phyloP scores from a whole-genome alignment of 53 echinoderm and acorn worm species.

The Paelopatides confundens region DNA sequence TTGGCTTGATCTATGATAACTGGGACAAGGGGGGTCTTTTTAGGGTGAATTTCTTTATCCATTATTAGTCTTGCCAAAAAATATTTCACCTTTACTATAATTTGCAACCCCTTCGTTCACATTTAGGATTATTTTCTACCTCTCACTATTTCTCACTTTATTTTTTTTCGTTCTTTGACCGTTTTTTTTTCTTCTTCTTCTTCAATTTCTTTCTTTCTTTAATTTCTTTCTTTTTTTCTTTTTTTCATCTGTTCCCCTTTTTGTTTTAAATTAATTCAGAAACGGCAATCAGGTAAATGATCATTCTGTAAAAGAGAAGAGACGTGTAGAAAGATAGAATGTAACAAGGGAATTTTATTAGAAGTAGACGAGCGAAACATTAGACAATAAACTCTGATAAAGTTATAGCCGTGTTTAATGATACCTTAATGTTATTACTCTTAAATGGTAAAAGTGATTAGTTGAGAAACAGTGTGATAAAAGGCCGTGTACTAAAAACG shows the following conservation, averaged over 20 bases:
- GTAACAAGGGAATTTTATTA: slow-evolving; percentile 42
- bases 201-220: not conserved
- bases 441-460: slow-evolving; percentile 33
- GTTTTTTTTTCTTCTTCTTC: not conserved
- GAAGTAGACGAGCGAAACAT: not conserved
- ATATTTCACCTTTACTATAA: not conserved
- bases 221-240: not conserved
- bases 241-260: not conserved
- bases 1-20: slow-evolving; percentile 18
- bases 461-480: not conserved
- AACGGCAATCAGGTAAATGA: not conserved
- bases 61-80: not conserved
- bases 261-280: not conserved
- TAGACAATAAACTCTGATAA: not conserved
- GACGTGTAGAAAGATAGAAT: not conserved
- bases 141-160: not conserved
- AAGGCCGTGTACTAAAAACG: no score
- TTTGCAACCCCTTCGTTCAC: not conserved
- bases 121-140: no score
- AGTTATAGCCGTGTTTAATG: slow-evolving; percentile 17
- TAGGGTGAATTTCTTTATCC: not conserved
- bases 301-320: not conserved
- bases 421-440: slow-evolving; percentile 11
- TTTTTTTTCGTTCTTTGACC: not conserved
- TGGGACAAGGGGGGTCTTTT: slow-evolving; percentile 1